phyloP scores from a whole-genome alignment of 1,140 invertebrate genomes.

The Heliconius hermathena region DNA sequence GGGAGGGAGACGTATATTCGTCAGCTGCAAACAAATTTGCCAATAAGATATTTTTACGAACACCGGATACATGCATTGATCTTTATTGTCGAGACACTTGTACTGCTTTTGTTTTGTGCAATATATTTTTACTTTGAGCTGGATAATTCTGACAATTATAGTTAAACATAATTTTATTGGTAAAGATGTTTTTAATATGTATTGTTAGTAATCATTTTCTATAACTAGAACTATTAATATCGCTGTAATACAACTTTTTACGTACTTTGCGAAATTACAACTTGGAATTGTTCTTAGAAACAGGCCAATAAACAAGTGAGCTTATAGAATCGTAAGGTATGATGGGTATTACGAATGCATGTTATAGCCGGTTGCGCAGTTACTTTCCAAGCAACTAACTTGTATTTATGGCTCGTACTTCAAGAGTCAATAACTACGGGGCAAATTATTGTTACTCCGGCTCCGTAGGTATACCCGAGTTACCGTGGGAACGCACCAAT shows the following conservation, averaged over 20 bases:
- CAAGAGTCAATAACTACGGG: slow-evolving; percentile 61
- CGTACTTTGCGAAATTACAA: slow-evolving; percentile 11
- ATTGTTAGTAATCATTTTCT: too few relatives aligned
- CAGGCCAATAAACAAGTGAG: slow-evolving; percentile 34
- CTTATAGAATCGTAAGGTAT: slow-evolving; percentile 41
- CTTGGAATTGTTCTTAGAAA: slow-evolving; percentile 26
- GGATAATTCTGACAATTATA: too few relatives aligned
- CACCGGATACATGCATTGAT: slow-evolving; percentile 50
- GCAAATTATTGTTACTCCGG: slow-evolving; percentile 69
- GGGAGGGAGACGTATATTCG: slow-evolving; percentile 46
- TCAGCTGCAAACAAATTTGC: slow-evolving; percentile 45
- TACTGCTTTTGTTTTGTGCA: slow-evolving; percentile 30
- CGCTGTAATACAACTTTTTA: not conserved
- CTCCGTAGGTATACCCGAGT: slow-evolving; percentile 55
- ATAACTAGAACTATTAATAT: too few relatives aligned
- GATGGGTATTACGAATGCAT: slow-evolving; percentile 44
- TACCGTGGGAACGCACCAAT: slow-evolving; percentile 71
- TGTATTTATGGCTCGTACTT: slow-evolving; percentile 61
- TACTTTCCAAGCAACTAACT: slow-evolving; percentile 48
- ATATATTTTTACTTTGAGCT: not conserved
- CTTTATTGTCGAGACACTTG: slow-evolving; percentile 39
- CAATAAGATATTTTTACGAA: slow-evolving; percentile 50
- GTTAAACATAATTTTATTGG: too few relatives aligned
- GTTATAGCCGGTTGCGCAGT: slow-evolving; percentile 44
- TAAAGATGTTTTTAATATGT: too few relatives aligned